phyloP scores from a whole-genome alignment of 2,888 invertebrate genomes.

The Lasioglossum lativentre region DNA sequence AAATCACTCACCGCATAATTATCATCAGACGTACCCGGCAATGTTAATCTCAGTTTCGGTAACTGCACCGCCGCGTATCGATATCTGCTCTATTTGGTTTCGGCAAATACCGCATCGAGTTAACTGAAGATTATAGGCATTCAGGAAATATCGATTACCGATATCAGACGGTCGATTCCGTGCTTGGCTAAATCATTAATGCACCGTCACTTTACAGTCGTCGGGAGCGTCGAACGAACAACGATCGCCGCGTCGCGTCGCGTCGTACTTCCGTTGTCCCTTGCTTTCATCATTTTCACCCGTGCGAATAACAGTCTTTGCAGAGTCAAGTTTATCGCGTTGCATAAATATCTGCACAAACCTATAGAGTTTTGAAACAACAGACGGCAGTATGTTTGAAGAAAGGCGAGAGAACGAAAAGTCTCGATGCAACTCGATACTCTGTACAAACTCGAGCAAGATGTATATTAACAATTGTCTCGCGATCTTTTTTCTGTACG shows the following conservation, averaged over 20 bases:
- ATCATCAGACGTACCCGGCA: slow-evolving; percentile 40
- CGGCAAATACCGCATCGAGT: slow-evolving; percentile 50
- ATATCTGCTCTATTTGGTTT: slow-evolving; percentile 54
- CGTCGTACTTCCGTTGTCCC: background rate
- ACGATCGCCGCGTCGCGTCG: background rate
- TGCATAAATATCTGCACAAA: background rate
- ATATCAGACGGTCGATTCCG: slow-evolving; percentile 29
- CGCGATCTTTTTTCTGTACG: background rate
- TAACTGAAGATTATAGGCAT: slow-evolving; percentile 53
- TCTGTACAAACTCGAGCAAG: background rate
- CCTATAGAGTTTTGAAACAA: too few species aligned
- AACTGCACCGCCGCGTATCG: slow-evolving; percentile 47
- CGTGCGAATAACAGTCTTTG: background rate
- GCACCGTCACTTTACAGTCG: slow-evolving; percentile 16
- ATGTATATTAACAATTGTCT: background rate
- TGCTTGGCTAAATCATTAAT: slow-evolving; percentile 14
- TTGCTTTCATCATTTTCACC: background rate
- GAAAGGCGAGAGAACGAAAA: too few species aligned
- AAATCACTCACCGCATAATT: slow-evolving; percentile 52
- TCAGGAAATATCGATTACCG: slow-evolving; percentile 55
- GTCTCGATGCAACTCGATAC: background rate
- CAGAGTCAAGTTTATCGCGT: background rate
- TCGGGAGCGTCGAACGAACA: background rate
- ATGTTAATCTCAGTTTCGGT: slow-evolving; percentile 62
- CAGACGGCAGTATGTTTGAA: too few species aligned